phyloP scores from a whole-genome alignment of 2,888 invertebrate species.

The Pristionchus entomophagus region DNA sequence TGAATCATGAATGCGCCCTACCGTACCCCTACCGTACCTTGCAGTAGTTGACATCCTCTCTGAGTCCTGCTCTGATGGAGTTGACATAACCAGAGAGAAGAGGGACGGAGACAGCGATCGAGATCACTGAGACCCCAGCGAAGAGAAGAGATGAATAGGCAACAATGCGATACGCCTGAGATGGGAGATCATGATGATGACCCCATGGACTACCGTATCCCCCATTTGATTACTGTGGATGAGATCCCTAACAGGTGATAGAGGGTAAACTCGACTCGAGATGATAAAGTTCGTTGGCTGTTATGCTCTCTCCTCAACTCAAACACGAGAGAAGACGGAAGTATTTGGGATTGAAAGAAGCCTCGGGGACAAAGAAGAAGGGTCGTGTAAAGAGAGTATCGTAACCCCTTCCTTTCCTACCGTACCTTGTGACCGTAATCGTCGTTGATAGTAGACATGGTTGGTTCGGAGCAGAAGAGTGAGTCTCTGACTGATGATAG shows the following conservation, averaged over 20 bases:
- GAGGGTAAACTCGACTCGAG: slow-evolving; percentile 13
- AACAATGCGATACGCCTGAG: slow-evolving; percentile 47
- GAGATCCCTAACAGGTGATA: background rate
- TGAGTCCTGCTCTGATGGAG: slow-evolving; percentile 20
- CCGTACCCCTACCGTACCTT: slow-evolving; percentile 37
- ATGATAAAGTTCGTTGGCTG: slow-evolving; percentile 33
- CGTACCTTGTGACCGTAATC: slow-evolving; percentile 46
- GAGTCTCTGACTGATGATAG: slow-evolving; percentile 30
- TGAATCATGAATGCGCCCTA: slow-evolving; percentile 1
- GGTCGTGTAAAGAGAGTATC: slow-evolving; percentile 29
- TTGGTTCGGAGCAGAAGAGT: background rate
- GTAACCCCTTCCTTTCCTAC: slow-evolving; percentile 18
- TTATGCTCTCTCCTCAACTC: slow-evolving; percentile 36
- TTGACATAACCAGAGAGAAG: slow-evolving; percentile 45
- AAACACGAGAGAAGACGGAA: slow-evolving; percentile 41
- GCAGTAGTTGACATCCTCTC: slow-evolving; percentile 48
- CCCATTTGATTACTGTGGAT: background rate
- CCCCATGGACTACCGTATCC: slow-evolving; percentile 1
- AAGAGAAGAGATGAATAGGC: slow-evolving; percentile 40
- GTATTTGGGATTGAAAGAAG: slow-evolving; percentile 41
- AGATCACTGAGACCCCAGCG: slow-evolving; percentile 41
- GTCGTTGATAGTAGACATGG: background rate
- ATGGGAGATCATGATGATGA: background rate
- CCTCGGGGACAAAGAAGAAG: slow-evolving; percentile 23
- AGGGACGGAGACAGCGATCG: slow-evolving; percentile 45